Evolutionary conservation across 2,797 vertebrate species (phyloP).

Genomic region (Coccyzus lansbergi): DNA sequence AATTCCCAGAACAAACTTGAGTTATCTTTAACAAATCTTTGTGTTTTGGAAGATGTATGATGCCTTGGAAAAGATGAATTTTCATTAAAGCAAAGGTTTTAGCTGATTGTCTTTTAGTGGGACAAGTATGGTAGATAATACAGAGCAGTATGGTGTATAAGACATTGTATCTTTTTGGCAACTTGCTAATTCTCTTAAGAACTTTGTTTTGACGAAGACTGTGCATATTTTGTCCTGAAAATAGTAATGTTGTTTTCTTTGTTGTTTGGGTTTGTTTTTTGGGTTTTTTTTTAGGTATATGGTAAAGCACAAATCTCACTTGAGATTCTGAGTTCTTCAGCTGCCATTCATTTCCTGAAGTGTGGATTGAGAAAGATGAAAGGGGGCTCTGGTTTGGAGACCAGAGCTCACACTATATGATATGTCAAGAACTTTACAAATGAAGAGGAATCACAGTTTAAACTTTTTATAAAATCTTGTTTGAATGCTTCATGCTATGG

Average conservation of each 20-base stretch:
- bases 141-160: not conserved
- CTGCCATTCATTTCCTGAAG: slow-evolving; percentile 65
- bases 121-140: not conserved
- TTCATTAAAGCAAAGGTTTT: not conserved
- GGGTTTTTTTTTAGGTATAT: slow-evolving; percentile 88
- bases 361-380: slow-evolving; percentile 71
- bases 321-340: slow-evolving; percentile 89
- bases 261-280: not conserved
- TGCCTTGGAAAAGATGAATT: not conserved
- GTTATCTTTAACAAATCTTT: not conserved
- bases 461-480: slow-evolving; percentile 78
- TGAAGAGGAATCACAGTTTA: slow-evolving; percentile 72
- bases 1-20: not conserved
- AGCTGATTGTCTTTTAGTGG: not conserved
- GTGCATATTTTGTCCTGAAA: not conserved
- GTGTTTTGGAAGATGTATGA: not conserved
- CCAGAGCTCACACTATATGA: slow-evolving; percentile 66
- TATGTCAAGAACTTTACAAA: slow-evolving; percentile 74
- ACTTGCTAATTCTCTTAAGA: not conserved
- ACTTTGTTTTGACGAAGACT: not conserved
- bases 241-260: not conserved
- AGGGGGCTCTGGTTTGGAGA: slow-evolving; percentile 68
- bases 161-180: not conserved
- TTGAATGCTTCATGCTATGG: slow-evolving; percentile 75
- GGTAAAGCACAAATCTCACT: slow-evolving; percentile 98